Evolutionary conservation across 2,888 invertebrate species (phyloP).

Genomic region (Torymus aiolomorphi): DNA sequence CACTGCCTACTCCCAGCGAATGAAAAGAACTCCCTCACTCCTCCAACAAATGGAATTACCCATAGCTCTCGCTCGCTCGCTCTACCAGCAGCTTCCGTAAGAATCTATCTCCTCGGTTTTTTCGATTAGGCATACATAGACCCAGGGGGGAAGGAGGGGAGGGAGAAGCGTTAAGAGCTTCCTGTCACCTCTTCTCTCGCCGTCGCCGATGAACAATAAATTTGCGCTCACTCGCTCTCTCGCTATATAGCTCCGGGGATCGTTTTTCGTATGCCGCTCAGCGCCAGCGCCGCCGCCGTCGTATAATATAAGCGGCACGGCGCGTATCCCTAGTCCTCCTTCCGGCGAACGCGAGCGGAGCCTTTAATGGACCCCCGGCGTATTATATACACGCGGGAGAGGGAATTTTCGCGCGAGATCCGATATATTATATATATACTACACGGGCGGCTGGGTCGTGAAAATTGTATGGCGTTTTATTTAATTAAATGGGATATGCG

Average conservation of each 20-base stretch:
- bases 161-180: slow-evolving; percentile 29
- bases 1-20: too few species aligned
- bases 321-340: slow-evolving; percentile 20
- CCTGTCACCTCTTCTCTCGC: slow-evolving; percentile 6
- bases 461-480: too few species aligned
- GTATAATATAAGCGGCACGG: slow-evolving; percentile 33
- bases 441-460: neutral
- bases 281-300: neutral
- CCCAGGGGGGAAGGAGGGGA: too few species aligned
- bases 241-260: slow-evolving; percentile 6
- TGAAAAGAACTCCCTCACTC: too few species aligned
- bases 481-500: too few species aligned
- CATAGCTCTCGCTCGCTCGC: too few species aligned
- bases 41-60: too few species aligned
- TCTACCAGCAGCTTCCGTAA: too few species aligned
- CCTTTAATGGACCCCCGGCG: slow-evolving; percentile 43
- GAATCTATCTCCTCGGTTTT: neutral
- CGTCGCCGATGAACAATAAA: slow-evolving; percentile 41
- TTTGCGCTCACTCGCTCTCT: slow-evolving; percentile 1
- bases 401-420: slow-evolving; percentile 13
- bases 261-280: slow-evolving; percentile 41
- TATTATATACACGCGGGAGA: too few species aligned
- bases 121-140: slow-evolving; percentile 6
- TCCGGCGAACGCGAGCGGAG: slow-evolving; percentile 38
- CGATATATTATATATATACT: neutral